Base-by-base conservation (phyloP, 2,113 vertebrate genomes). In the Mus musculus region DNA sequence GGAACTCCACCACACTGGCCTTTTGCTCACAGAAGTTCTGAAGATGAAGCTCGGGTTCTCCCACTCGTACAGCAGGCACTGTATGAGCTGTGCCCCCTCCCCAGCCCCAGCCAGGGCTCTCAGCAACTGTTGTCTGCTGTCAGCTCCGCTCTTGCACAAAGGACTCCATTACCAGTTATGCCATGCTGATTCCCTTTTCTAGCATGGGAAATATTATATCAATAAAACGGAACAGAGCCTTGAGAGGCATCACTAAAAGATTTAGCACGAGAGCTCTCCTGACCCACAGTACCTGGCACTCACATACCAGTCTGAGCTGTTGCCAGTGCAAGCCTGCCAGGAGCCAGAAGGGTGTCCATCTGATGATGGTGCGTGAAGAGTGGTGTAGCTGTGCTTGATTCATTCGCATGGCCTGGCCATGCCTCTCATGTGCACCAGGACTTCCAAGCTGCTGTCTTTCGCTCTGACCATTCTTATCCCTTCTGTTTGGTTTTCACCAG, bases 231-330 rank as follows among this genome's bases (percentile, higher is more conserved):
- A 54, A 52, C 30, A 2, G 3, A 72, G 22, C 10, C 14, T 19
- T 14, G 69, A 75, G 36, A 59, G 33, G 20, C 28, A 3, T 11
- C 0, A 13, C 33, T 46, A 4, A 7, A 22, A 0, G 0, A 13
- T 14, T 20, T 2, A 11, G 28, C 4, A 10, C 26, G 1, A 22
- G 28, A 14, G 10, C 1, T 5, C 14, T 12, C 14, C 36, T 3
- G 20, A n/a, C 33, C 1, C 16, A 20, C 0, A 0, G 0, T 0
- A 0, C 59, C 67, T 5, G 0, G 75, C 59, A 8, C 59, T 28
- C 8, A 19, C 56, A 1, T 12, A 24, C 36, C 0, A 26, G 24
- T 7, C 5, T 0, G 2, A 0, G 0, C 72, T 0, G 0, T 3
- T 20, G 1, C 46, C 69, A 20, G 3, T 7, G 3, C 0, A 2